Conservation (phyloP, 2,113 vertebrate genomes). For the Phainopepla nitens region DNA sequence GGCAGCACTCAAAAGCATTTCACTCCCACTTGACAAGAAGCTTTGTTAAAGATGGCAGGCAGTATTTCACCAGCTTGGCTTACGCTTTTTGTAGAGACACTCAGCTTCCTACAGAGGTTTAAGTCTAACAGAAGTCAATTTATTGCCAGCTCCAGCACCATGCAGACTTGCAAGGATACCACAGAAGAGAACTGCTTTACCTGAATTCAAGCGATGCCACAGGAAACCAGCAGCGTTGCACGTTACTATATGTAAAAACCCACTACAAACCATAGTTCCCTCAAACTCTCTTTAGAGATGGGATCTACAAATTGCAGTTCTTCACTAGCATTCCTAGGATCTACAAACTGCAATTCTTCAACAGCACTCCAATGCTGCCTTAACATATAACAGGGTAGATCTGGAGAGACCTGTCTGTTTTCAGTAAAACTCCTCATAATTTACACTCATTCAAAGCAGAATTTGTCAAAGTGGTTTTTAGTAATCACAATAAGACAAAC, state of each 20-base stretch:
- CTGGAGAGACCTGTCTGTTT: not conserved
- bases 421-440: not conserved
- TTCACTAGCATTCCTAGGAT: not conserved
- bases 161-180: not conserved
- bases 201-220: conserved; percentile 10
- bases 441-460: not conserved
- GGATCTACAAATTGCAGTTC: not conserved
- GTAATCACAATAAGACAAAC: not conserved
- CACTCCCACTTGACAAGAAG: not conserved
- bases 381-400: not conserved
- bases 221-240: not conserved
- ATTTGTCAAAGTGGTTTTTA: not conserved
- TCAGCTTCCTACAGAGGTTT: not conserved
- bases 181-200: not conserved
- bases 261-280: conserved; percentile 27
- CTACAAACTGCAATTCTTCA: not conserved
- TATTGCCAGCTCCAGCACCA: not conserved
- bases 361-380: not conserved
- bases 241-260: not conserved
- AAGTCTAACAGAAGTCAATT: not conserved
- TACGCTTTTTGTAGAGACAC: not conserved
- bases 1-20: not conserved
- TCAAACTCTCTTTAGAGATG: no score
- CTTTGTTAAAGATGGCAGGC: not conserved
- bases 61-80: not conserved